Conservation (phyloP, 2,888 invertebrate species). For the Tineola bisselliella region DNA sequence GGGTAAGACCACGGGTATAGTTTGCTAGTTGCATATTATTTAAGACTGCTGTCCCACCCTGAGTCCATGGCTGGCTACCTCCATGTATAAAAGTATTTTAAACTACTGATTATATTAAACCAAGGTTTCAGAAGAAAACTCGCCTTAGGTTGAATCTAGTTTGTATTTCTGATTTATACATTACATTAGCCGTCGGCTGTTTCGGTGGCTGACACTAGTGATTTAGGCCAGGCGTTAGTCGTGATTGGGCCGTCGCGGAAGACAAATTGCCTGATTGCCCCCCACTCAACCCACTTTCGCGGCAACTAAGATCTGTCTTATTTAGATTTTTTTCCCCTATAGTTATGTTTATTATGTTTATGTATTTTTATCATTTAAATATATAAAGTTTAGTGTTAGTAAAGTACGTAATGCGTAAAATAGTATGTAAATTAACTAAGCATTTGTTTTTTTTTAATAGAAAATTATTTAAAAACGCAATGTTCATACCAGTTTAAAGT, state of each 20-base stretch:
- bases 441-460: too few relatives aligned
- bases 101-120: background rate
- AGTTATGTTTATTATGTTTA: background rate
- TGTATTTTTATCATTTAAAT: too few relatives aligned
- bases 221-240: constrained; percentile 13
- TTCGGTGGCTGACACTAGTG: constrained; percentile 8
- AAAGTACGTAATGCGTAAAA: too few relatives aligned
- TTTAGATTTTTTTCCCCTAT: background rate
- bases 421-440: too few relatives aligned
- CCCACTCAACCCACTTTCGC: background rate
- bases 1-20: too few relatives aligned
- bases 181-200: constrained; percentile 11
- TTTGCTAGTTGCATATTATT: too few relatives aligned
- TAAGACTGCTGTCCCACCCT: too few relatives aligned
- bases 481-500: too few relatives aligned
- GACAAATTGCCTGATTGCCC: constrained; percentile 13
- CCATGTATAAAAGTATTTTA: too few relatives aligned
- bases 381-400: too few relatives aligned
- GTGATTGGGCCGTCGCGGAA: constrained; percentile 12
- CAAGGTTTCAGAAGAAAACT: background rate
- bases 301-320: constrained; percentile 3
- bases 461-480: too few relatives aligned
- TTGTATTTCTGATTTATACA: constrained; percentile 10
- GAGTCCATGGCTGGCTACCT: too few relatives aligned
- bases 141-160: background rate